Conservation (phyloP, 1,140 invertebrate genomes). For the Aphis craccivora region DNA sequence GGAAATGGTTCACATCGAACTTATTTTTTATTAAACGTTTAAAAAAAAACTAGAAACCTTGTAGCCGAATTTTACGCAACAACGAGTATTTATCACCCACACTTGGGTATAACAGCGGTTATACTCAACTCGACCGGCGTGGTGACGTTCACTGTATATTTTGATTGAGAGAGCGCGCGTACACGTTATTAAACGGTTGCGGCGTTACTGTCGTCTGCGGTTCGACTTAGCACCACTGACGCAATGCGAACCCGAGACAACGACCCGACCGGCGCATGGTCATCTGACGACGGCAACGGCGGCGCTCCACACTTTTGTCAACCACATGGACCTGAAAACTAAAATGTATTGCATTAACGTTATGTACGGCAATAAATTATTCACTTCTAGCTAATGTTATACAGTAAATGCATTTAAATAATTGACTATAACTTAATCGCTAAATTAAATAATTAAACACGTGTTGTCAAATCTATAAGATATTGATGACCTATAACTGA, state of each 20-base stretch:
- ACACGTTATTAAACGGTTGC: conserved; percentile 35
- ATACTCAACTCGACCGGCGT: not conserved
- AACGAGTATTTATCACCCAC: not conserved
- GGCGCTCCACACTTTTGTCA: conserved; percentile 10
- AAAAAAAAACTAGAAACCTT: not conserved
- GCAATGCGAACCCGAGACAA: conserved; percentile 57
- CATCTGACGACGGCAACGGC: conserved; percentile 33
- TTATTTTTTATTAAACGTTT: not conserved
- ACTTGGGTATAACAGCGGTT: not conserved
- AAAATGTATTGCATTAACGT: not conserved
- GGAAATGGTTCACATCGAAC: conserved; percentile 40
- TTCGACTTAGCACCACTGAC: conserved; percentile 54
- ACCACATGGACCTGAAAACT: conserved; percentile 44
- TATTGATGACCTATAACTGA: not conserved
- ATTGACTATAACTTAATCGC: not conserved
- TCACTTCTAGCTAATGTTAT: not conserved
- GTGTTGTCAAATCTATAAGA: not conserved
- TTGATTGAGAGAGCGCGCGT: conserved; percentile 31
- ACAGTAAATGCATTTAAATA: not conserved
- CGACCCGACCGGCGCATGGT: conserved; percentile 53
- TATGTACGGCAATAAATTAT: not conserved
- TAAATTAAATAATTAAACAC: not conserved
- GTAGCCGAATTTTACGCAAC: not conserved
- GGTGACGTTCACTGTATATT: not conserved
- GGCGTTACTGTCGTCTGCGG: conserved; percentile 50